A percentile compares a stretch with the other conserved stretches of the same genome.
Conservation (phyloP, 2,797 vertebrate species). For the Sciurus vulgaris region DNA sequence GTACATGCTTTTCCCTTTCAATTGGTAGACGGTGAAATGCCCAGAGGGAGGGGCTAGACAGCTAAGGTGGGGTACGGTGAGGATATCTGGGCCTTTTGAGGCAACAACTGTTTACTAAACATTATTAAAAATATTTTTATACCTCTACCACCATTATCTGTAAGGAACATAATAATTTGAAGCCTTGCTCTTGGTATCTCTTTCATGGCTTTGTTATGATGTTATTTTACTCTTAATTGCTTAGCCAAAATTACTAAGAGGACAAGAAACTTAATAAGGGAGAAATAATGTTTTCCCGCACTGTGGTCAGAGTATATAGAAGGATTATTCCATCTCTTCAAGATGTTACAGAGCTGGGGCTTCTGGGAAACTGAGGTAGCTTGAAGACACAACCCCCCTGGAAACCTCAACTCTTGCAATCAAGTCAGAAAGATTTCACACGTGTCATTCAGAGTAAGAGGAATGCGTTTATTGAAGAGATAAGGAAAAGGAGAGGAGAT, state of each 20-base stretch:
- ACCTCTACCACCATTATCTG: neutral
- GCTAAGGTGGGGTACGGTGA: neutral
- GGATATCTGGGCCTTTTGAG: neutral
- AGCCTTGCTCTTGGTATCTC: neutral
- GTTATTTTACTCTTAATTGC: conserved; percentile 63
- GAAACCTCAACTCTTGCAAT: no score
- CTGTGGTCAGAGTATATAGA: neutral
- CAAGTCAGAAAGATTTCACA: no score
- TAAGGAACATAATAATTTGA: conserved; percentile 3
- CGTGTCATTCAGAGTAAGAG: no score
- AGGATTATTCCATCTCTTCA: neutral
- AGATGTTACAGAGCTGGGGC: no score
- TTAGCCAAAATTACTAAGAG: conserved; percentile 57
- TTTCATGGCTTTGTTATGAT: conserved; percentile 36
- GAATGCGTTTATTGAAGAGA: no score
- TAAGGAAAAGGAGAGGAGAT: no score
- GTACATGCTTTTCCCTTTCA: neutral
- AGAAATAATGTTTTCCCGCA: neutral
- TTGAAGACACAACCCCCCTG: no score
- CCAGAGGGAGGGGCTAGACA: neutral
- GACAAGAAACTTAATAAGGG: conserved; percentile 23
- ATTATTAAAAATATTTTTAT: conserved; percentile 51
- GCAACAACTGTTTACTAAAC: neutral
- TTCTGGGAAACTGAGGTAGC: no score
- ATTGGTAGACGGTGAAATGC: neutral